Conservation (phyloP, 2,113 vertebrate genomes). For the Coturnix japonica region DNA sequence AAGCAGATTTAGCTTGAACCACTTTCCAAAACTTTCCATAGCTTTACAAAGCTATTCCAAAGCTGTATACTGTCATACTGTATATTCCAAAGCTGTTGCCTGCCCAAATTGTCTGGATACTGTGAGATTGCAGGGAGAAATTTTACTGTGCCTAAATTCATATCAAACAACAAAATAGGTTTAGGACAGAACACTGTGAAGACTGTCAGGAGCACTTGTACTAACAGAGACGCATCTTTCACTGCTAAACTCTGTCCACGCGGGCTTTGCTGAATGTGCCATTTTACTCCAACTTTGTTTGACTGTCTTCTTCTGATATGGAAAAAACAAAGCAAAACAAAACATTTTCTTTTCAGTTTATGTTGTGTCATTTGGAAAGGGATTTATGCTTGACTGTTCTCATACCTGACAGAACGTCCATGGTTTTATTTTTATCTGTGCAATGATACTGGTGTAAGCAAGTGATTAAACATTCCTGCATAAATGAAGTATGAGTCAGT, state of each 20-base stretch:
- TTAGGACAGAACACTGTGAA: background rate
- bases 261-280: background rate
- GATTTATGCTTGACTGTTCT: conserved; percentile 65
- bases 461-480: background rate
- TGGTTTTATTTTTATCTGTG: conserved; percentile 29
- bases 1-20: background rate
- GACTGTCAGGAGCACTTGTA: background rate
- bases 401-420: conserved; percentile 29
- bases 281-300: background rate
- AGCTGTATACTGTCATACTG: background rate
- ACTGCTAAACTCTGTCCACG: background rate
- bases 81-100: background rate
- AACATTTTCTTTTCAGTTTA: background rate
- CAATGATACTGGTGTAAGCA: background rate
- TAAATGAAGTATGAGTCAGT: background rate
- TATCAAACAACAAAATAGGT: background rate
- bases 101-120: background rate
- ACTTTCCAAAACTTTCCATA: conserved; percentile 9
- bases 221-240: background rate
- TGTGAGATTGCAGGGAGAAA: background rate
- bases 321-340: background rate
- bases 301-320: conserved; percentile 7
- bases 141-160: background rate
- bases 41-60: background rate
- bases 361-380: conserved; percentile 42